Conservation (phyloP, 2,888 invertebrate genomes). For the Chloroclystis v-ata region DNA sequence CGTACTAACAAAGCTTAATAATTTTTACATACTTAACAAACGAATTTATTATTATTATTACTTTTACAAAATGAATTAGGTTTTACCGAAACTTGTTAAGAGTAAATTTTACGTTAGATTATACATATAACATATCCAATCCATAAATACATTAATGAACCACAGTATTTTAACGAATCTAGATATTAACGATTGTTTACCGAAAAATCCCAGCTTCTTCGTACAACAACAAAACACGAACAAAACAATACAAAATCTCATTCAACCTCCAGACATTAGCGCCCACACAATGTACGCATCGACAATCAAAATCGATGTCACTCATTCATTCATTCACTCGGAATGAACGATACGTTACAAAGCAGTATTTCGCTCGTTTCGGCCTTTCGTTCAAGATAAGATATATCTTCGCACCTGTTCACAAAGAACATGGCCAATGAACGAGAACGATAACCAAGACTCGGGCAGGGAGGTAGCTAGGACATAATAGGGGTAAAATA, state of each 20-base stretch:
- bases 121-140: too few species aligned
- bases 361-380: constrained; percentile 7
- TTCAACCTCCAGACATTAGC: not conserved
- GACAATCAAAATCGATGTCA: constrained; percentile 15
- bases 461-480: constrained; percentile 6
- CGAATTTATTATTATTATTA: too few species aligned
- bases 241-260: not conserved
- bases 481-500: not conserved
- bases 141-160: too few species aligned
- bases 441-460: constrained; percentile 14
- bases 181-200: too few species aligned
- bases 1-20: too few species aligned
- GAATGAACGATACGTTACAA: constrained; percentile 18
- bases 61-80: too few species aligned
- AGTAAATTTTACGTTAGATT: too few species aligned
- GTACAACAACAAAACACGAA: not conserved
- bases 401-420: constrained; percentile 16
- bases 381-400: constrained; percentile 10
- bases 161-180: too few species aligned
- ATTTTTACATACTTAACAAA: too few species aligned
- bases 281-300: not conserved
- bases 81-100: too few species aligned
- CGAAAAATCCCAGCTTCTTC: not conserved
- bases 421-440: constrained; percentile 15
- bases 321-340: constrained; percentile 4